Base-by-base conservation (phyloP, 2,113 vertebrate genomes). In the Eolophus roseicapilla region DNA sequence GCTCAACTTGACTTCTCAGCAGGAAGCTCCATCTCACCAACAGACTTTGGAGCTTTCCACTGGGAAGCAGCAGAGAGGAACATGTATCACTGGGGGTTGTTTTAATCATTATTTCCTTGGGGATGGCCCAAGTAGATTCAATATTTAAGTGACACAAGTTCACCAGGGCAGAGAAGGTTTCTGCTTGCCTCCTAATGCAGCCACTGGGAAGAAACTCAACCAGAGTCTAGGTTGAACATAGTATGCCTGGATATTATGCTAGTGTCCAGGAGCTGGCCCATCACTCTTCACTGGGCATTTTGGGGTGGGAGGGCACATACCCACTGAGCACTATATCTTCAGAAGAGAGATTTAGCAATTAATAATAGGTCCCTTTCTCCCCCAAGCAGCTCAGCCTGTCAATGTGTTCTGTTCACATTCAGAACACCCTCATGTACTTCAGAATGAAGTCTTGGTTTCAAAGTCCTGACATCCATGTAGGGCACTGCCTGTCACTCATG, bases 21-120 rank as follows among this genome's bases (percentile, higher is more conserved):
- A 88, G 90, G 76, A 78, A 68, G 80, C 71, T 86, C 10, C 0
- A 69, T 94, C 90, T 91, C 92, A 93, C 90, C 88, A 88, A 29
- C 74, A 84, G 80, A 60, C 49, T 70, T 53, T 17, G n/a, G 81
- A 87, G 81, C 77, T 52, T 79, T 86, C 77, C 44, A 21, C 60
- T n/a, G 60, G 16, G 77, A 84, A 95, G 65, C 82, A 41, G 57
- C 20, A 1, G 65, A 85, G 80, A 90, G n/a, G 84, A 88, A 92
- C 90, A 73, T 2, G 19, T 67, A 79, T 92, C 82, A 79, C 50
- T 57, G 64, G 80, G 93, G 73, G 47, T 24, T 93, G 55, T 47
- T 96, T 87, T 41, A 83, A 81, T 76, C 88, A 75, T 82, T 29
- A 24, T 21, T 67, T 78, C 86, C 77, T 82, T 55, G 49, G 35